Conservation (phyloP, 2,888 invertebrate species). For the Danaus chrysippus region DNA sequence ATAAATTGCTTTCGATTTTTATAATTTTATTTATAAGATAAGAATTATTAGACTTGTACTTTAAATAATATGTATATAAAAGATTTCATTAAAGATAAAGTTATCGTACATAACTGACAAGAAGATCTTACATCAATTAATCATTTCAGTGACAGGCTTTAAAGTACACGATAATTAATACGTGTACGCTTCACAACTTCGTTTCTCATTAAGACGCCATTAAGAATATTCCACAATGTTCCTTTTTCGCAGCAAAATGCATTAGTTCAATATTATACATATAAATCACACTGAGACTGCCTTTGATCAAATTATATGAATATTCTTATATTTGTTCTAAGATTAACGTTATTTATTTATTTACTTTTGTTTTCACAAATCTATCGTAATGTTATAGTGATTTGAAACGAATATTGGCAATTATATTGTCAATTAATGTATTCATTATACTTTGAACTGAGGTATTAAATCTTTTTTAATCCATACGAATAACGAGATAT, state of each 20-base stretch:
- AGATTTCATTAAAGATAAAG: conserved; percentile 7
- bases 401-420: too few relatives aligned
- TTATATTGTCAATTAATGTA: too few relatives aligned
- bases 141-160: conserved; percentile 54
- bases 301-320: background rate
- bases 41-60: too few relatives aligned
- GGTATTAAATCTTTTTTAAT: too few relatives aligned
- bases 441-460: too few relatives aligned
- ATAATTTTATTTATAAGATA: too few relatives aligned
- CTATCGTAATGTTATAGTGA: too few relatives aligned
- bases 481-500: too few relatives aligned
- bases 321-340: background rate
- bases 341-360: too few relatives aligned
- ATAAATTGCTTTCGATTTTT: too few relatives aligned
- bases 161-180: conserved; percentile 67
- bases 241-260: background rate
- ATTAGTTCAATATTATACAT: background rate
- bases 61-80: background rate
- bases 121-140: conserved; percentile 44
- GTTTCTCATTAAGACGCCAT: conserved; percentile 64
- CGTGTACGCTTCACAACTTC: conserved; percentile 50
- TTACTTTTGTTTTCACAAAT: too few relatives aligned
- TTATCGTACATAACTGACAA: conserved; percentile 8
- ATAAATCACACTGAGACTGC: background rate
- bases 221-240: conserved; percentile 40